Evolutionary conservation across 2,888 invertebrate species (phyloP).

Genomic region (Gari tellinella): DNA sequence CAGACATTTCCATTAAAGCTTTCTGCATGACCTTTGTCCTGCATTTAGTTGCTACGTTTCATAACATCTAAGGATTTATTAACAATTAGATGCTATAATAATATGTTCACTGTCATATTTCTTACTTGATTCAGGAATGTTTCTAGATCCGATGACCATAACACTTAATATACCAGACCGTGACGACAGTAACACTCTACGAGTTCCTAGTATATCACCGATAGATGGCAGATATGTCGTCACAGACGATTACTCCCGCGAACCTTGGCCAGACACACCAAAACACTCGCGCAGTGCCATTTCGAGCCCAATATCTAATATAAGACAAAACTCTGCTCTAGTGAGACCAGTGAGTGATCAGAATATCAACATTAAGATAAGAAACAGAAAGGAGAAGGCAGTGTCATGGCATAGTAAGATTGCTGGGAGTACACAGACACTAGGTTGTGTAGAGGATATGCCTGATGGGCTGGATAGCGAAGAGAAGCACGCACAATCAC

Average conservation of each 20-base stretch:
- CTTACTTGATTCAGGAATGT: constrained; percentile 29
- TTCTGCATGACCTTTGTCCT: no score
- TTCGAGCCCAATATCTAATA: constrained; percentile 28
- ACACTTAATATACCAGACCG: constrained; percentile 37
- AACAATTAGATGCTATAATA: no score
- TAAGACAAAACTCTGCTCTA: constrained; percentile 16
- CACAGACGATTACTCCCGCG: constrained; percentile 21
- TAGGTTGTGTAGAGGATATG: constrained; percentile 53
- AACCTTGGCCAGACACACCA: constrained; percentile 19
- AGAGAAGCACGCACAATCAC: constrained; percentile 61
- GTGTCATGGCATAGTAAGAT: constrained; percentile 60
- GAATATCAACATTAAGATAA: constrained; percentile 38
- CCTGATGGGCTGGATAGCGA: constrained; percentile 19
- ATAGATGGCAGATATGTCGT: constrained; percentile 33
- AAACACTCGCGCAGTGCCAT: constrained; percentile 23
- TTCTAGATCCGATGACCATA: constrained; percentile 48
- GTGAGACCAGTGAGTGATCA: constrained; percentile 56
- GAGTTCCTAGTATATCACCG: constrained; percentile 46
- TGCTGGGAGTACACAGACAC: constrained; percentile 50
- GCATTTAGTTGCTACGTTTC: no score
- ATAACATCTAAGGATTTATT: no score
- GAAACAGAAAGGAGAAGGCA: constrained; percentile 46
- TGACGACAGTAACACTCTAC: constrained; percentile 43
- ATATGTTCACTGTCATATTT: no score
- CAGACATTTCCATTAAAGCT: no score